Base-by-base conservation (phyloP, 2,113 vertebrate species). In the Spea multiplicata region DNA sequence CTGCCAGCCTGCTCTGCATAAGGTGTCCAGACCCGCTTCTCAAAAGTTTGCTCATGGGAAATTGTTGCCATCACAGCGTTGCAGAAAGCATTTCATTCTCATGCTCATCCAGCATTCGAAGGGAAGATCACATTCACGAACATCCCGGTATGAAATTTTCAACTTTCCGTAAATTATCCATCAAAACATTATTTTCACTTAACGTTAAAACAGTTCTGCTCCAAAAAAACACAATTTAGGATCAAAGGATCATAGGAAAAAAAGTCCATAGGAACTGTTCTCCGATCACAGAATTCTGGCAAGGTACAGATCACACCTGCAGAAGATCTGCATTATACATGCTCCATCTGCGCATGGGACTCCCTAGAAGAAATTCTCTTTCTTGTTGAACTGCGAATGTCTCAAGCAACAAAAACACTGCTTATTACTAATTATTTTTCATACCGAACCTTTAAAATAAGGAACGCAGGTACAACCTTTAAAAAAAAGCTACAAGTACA, bases 281-380 rank as follows among this genome's bases (percentile, higher is more conserved):
- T 94, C 90, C 93, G 95, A 96, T 93, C 94, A 93, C 91, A 82
- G 86, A 69, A 83, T 84, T 82, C 94, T 91, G 92, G 69, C 69
- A 8, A 46, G 66, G 57, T 74, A 49, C n/a, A 16, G 57, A 46
- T 74, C 57, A 47, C 57, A 74, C 59, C 72, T 74, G 72, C 72
- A 62, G 13, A 5, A 62, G 72, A 71, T 53, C 16, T 53, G 49
- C 69, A 44, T 71, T 71, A 16, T 71, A 71, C 69, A 71, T 53
- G 16, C 16, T 46, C 65, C 65, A 67, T 67, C 65, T 67, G 65
- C 67, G 44, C 49, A 10, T n/a, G 6, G 71, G 53, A 12, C 55
- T 73, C 44, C 30, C 53, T 16, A 14, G 14, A 71, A 71, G 69
- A 71, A 50, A 71, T 53, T 71, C 7, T 30, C 16, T 71, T 71